phyloP scores from a whole-genome alignment of 1,140 invertebrate species.

The Bombus affinis region DNA sequence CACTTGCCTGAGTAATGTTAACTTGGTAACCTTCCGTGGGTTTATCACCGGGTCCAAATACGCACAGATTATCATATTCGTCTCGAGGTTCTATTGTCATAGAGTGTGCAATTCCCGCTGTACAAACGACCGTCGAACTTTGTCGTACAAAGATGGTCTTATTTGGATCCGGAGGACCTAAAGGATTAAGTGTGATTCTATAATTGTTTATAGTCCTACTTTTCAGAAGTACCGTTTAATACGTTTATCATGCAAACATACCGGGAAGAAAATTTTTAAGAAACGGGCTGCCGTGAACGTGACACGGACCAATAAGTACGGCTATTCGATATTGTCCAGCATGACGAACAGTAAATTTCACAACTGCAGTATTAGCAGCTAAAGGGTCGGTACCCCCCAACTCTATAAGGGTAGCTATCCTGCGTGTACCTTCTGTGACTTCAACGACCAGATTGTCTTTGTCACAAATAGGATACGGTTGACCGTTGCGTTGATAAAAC shows the following conservation, averaged over 20 bases:
- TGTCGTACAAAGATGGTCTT: conserved; percentile 93
- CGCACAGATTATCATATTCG: conserved; percentile 93
- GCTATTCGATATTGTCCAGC: conserved; percentile 94
- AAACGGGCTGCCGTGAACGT: conserved; percentile 87
- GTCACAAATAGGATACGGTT: conserved; percentile 95
- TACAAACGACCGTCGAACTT: conserved; percentile 93
- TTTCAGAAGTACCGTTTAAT: neutral
- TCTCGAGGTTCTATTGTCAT: conserved; percentile 94
- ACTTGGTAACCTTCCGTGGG: conserved; percentile 85
- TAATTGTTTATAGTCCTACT: neutral
- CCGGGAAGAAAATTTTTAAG: conserved; percentile 86
- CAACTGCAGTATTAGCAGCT: conserved; percentile 91
- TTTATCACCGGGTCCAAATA: conserved; percentile 85
- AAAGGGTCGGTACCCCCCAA: conserved; percentile 91
- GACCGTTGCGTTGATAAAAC: conserved; percentile 95
- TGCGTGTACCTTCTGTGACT: conserved; percentile 91
- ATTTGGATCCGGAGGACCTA: conserved; percentile 91
- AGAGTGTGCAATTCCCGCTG: conserved; percentile 88
- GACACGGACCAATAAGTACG: conserved; percentile 89
- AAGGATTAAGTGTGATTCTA: neutral
- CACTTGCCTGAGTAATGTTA: conserved; percentile 78
- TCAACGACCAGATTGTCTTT: conserved; percentile 93
- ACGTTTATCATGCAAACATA: conserved; percentile 64
- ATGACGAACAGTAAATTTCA: conserved; percentile 95
- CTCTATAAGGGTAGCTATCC: conserved; percentile 92